Percentiles rank a stretch among this genome's conserved stretches.
phyloP scores from a whole-genome alignment of 1,140 invertebrate genomes.

The Acyrthosiphon pisum region DNA sequence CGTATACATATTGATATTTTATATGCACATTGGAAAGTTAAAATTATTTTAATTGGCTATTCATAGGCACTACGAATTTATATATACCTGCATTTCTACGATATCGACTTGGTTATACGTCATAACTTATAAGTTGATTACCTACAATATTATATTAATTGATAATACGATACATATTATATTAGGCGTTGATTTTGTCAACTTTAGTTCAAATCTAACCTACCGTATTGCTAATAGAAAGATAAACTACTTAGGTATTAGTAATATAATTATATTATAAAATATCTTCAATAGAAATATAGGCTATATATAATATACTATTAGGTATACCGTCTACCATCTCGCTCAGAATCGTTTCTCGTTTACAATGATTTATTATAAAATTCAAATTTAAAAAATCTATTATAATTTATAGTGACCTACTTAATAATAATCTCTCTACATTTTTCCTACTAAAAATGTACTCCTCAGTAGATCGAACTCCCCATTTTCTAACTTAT shows the following conservation, averaged over 20 bases:
- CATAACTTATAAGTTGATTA: too few relatives aligned
- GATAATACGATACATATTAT: too few relatives aligned
- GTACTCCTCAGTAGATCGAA: neutral
- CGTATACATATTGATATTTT: too few relatives aligned
- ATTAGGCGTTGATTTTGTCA: too few relatives aligned
- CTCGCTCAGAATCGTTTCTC: neutral
- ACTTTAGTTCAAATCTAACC: neutral
- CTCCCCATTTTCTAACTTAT: neutral
- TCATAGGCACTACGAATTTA: too few relatives aligned
- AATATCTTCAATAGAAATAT: too few relatives aligned
- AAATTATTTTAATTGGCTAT: too few relatives aligned
- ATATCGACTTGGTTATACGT: too few relatives aligned
- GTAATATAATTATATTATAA: neutral
- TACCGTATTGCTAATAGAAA: neutral
- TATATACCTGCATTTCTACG: too few relatives aligned
- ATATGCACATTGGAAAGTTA: too few relatives aligned
- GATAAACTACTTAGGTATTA: neutral
- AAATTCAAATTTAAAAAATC: neutral
- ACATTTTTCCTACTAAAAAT: neutral
- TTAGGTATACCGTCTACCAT: neutral
- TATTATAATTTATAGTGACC: neutral
- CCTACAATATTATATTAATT: too few relatives aligned
- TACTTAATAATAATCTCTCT: neutral
- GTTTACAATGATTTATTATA: neutral
- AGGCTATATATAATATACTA: too few relatives aligned